Evolutionary conservation across 1,140 invertebrate species (phyloP).

Genomic region (Drosophila quadrilineata): DNA sequence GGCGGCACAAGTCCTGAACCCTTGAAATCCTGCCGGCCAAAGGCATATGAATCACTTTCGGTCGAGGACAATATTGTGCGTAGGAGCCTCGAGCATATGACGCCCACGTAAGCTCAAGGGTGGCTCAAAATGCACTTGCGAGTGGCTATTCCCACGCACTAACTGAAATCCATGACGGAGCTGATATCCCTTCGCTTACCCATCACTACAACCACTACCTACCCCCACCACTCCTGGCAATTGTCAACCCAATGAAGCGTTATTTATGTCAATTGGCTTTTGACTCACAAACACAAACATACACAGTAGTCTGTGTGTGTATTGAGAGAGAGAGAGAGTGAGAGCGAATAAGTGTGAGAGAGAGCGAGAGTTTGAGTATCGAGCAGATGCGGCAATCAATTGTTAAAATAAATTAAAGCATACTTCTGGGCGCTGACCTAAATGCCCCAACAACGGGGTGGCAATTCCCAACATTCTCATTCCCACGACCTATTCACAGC

Average conservation of each 20-base stretch:
- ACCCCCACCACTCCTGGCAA: background rate
- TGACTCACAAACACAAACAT: conserved; percentile 23
- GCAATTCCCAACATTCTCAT: conserved; percentile 31
- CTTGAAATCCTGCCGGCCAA: conserved; percentile 14
- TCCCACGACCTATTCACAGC: conserved; percentile 17
- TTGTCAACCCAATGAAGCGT: conserved; percentile 37
- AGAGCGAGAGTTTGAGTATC: conserved; percentile 9
- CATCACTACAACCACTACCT: background rate
- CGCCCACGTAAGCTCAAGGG: conserved; percentile 57
- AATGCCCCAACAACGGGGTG: conserved; percentile 46
- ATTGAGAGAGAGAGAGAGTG: background rate
- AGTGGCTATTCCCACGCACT: conserved; percentile 22
- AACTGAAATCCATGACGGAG: conserved; percentile 34
- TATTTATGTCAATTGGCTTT: conserved; percentile 66
- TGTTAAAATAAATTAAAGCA: conserved; percentile 55
- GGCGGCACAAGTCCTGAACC: conserved; percentile 26
- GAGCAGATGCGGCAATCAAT: conserved; percentile 37
- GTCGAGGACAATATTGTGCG: conserved; percentile 35
- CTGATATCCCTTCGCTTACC: conserved; percentile 32
- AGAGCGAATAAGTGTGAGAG: background rate
- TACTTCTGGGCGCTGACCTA: conserved; percentile 67
- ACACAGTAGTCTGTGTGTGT: too few species aligned
- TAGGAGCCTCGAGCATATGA: conserved; percentile 64
- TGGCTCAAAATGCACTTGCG: conserved; percentile 60
- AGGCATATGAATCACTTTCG: conserved; percentile 60